These are phyloP conservation scores for Euplagia quadripunctaria DNA, from an alignment of 2,888 invertebrate species.

Conservation along the genomic window DNA sequence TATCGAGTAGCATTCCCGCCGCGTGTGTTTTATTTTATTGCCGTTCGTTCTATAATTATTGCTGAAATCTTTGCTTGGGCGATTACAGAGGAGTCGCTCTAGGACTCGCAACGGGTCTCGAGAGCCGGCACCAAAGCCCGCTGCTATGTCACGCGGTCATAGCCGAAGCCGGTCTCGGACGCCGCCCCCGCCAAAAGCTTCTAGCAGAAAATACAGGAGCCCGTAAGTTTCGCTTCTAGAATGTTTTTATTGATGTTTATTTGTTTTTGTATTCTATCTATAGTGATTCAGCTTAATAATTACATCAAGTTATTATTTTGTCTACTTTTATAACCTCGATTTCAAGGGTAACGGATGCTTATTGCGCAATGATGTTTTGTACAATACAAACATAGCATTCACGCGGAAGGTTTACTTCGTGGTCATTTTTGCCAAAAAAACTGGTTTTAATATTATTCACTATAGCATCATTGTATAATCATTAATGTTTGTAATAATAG, in stretches of 20 bases:
- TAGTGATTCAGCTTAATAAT: constrained; percentile 18
- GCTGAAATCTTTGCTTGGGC: constrained; percentile 56
- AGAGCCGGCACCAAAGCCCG: constrained; percentile 77
- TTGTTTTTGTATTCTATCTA: constrained; percentile 15
- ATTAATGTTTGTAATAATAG: constrained; percentile 4
- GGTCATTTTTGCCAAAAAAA: constrained; percentile 30
- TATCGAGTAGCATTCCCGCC: constrained; percentile 60
- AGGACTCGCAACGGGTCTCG: constrained; percentile 84
- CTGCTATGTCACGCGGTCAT: constrained; percentile 80
- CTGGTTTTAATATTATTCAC: constrained; percentile 27
- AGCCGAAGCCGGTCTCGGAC: constrained; percentile 85
- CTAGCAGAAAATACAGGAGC: constrained; percentile 83
- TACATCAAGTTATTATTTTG: constrained; percentile 18
- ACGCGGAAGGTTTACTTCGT: constrained; percentile 36
- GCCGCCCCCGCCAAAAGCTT: constrained; percentile 84
- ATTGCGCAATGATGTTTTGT: constrained; percentile 71
- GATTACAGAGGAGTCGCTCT: constrained; percentile 84
- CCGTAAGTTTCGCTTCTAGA: constrained; percentile 71
- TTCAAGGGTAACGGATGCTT: constrained; percentile 67
- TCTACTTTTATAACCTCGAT: constrained; percentile 73
- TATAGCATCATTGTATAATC: constrained; percentile 20
- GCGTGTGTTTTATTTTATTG: constrained; percentile 76
- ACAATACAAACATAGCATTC: constrained; percentile 49
- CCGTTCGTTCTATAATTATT: constrained; percentile 59
- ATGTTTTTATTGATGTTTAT: constrained; percentile 25